Percentiles rank a stretch among this genome's conserved stretches.
Evolutionary conservation across 2,113 vertebrate species (phyloP).

Genomic region (Xiphorhynchus elegans): DNA sequence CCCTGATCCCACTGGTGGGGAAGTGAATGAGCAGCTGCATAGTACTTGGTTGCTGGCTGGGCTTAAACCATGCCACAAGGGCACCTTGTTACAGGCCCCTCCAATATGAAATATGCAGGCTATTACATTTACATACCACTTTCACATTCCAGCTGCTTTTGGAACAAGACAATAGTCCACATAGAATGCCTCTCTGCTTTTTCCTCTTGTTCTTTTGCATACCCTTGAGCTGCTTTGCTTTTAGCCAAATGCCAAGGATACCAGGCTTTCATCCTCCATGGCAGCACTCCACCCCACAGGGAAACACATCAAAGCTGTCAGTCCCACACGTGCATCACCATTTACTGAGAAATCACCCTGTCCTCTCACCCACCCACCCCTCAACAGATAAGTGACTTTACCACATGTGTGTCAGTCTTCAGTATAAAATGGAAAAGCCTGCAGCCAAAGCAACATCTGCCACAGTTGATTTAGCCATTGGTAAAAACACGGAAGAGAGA

Average conservation of each 20-base stretch:
- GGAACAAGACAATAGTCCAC: neutral
- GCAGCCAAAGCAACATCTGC: conserved; percentile 3
- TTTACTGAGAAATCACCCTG: neutral
- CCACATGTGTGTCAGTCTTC: neutral
- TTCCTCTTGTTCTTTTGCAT: neutral
- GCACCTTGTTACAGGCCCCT: neutral
- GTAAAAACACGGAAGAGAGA: neutral
- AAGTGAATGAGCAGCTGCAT: neutral
- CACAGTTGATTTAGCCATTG: neutral
- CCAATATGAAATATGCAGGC: neutral
- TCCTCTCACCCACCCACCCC: neutral
- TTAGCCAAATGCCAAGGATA: neutral
- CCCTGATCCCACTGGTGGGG: neutral
- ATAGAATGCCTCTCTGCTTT: neutral
- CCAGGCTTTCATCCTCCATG: neutral
- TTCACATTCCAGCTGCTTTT: neutral
- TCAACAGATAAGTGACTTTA: conserved; percentile 13
- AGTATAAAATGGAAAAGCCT: neutral
- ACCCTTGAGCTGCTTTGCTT: neutral
- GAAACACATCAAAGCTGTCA: conserved; percentile 7
- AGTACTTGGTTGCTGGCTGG: neutral
- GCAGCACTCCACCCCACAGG: neutral
- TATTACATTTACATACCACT: neutral
- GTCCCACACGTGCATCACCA: neutral
- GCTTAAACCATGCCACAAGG: neutral